phyloP scores from a whole-genome alignment of 2,797 vertebrate species.

The Phalloptychus januarius region DNA sequence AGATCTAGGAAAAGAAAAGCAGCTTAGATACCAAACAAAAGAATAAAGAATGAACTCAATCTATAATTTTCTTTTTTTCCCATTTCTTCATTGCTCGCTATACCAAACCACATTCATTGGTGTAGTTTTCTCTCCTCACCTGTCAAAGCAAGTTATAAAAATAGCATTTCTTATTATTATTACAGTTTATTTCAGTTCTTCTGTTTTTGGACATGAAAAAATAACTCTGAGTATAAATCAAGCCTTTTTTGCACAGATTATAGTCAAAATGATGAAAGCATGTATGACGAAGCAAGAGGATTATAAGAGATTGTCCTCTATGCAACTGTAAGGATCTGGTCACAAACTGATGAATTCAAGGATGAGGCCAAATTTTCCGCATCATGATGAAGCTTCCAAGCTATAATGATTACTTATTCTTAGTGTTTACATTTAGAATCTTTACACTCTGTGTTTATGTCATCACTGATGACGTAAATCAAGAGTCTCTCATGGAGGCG shows the following conservation, averaged over 20 bases:
- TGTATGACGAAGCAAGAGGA: constrained; percentile 61
- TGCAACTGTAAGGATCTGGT: constrained; percentile 59
- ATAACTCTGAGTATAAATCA: constrained; percentile 44
- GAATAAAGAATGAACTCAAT: background rate
- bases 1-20: background rate
- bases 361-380: constrained; percentile 29
- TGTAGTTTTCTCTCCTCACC: background rate
- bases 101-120: background rate
- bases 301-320: constrained; percentile 64
- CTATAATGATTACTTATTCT: constrained; percentile 14
- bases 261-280: constrained; percentile 68
- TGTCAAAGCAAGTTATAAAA: constrained; percentile 2
- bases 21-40: background rate
- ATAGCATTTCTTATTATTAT: constrained; percentile 23
- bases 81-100: background rate
- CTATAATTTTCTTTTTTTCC: background rate
- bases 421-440: constrained; percentile 2
- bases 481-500: constrained; percentile 50
- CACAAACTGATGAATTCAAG: constrained; percentile 32
- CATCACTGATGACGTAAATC: constrained; percentile 47
- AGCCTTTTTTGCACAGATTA: constrained; percentile 59
- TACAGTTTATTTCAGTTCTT: constrained; percentile 21
- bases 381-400: constrained; percentile 15
- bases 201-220: constrained; percentile 43
- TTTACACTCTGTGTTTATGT: constrained; percentile 37